Evolutionary conservation across 2,797 vertebrate genomes (phyloP).

Genomic region (Esox lucius): DNA sequence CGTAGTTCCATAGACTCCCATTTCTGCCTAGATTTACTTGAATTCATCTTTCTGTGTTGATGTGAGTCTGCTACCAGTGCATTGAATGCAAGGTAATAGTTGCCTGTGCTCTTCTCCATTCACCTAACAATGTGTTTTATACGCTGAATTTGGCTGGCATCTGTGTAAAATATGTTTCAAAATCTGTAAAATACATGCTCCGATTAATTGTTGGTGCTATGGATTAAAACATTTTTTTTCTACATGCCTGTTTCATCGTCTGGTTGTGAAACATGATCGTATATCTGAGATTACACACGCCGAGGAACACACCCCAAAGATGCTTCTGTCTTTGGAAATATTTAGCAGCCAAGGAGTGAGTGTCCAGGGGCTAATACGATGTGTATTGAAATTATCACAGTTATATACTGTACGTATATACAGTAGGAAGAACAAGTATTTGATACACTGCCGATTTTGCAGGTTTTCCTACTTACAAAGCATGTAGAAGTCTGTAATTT

Average conservation of each 20-base stretch:
- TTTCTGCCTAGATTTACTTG: neutral
- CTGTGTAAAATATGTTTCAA: slow-evolving; percentile 53
- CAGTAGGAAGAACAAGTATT: no score
- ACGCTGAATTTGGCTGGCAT: slow-evolving; percentile 25
- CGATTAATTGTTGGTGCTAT: slow-evolving; percentile 20
- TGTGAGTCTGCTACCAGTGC: slow-evolving; percentile 13
- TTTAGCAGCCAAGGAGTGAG: no score
- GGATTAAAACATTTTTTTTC: slow-evolving; percentile 57
- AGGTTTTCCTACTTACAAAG: no score
- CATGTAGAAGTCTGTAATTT: no score
- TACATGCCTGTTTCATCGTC: neutral
- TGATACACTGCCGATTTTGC: no score
- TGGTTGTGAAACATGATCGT: neutral
- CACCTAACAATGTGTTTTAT: neutral
- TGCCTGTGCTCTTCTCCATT: slow-evolving; percentile 35
- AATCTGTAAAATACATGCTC: slow-evolving; percentile 45
- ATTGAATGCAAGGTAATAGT: slow-evolving; percentile 3
- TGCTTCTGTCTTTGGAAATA: no score
- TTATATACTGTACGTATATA: no score
- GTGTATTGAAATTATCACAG: no score
- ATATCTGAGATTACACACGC: no score
- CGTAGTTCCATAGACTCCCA: neutral
- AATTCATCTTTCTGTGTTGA: neutral
- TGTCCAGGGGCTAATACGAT: no score
- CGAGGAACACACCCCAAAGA: no score